phyloP scores from a whole-genome alignment of 2,113 vertebrate genomes.

The Xenopus borealis region DNA sequence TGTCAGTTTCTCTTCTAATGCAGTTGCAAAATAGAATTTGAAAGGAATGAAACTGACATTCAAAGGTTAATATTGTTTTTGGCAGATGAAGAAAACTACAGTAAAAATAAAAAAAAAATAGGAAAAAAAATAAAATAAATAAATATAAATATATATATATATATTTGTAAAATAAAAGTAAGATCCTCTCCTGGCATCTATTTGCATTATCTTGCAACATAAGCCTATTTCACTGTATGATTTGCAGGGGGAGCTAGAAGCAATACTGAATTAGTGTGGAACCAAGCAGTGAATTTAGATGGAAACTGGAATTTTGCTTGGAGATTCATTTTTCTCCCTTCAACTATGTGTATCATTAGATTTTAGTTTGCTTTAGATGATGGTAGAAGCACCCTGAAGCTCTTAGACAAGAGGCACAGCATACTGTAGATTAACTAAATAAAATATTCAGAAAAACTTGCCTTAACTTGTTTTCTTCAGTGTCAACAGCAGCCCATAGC shows the following conservation, averaged over 20 bases:
- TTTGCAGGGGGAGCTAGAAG: no score
- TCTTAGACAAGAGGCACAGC: neutral
- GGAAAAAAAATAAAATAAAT: no score
- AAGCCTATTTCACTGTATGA: no score
- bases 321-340: neutral
- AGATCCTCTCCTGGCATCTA: slow-evolving; percentile 2
- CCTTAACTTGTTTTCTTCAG: slow-evolving; percentile 14
- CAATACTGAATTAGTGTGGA: neutral
- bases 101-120: slow-evolving; percentile 45
- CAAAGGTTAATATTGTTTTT: slow-evolving; percentile 52
- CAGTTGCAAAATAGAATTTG: slow-evolving; percentile 49
- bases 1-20: slow-evolving; percentile 53
- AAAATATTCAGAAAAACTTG: slow-evolving; percentile 20
- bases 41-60: slow-evolving; percentile 54
- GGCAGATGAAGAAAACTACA: slow-evolving; percentile 42
- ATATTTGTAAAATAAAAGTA: slow-evolving; percentile 37
- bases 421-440: slow-evolving; percentile 23
- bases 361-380: slow-evolving; percentile 4
- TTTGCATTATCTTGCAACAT: neutral
- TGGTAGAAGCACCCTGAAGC: slow-evolving; percentile 32
- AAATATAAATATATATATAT: no score
- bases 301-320: slow-evolving; percentile 14
- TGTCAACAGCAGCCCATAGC: slow-evolving; percentile 3
- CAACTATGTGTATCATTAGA: slow-evolving; percentile 12
- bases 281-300: neutral